These are phyloP conservation scores for Athalia cordata DNA, from an alignment of 2,888 invertebrate genomes.

Conservation along the genomic window DNA sequence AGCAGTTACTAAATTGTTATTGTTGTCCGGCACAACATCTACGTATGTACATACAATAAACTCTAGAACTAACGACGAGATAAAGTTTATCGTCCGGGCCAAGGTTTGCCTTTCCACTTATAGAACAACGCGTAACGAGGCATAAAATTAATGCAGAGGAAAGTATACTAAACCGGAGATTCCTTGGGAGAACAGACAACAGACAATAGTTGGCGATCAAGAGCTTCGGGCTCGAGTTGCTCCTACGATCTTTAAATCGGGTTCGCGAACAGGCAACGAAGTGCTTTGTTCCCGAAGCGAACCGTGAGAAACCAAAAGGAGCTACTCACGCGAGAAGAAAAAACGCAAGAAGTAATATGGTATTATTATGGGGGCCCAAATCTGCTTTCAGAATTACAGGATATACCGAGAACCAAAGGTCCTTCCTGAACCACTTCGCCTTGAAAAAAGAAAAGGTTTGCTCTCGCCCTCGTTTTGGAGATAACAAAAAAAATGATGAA, in stretches of 20 bases:
- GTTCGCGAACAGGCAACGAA: conserved; percentile 2
- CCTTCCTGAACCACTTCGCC: too few species aligned
- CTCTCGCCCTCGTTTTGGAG: too few species aligned
- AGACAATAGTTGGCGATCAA: neutral
- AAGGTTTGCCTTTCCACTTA: conserved; percentile 16
- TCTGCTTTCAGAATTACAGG: too few species aligned
- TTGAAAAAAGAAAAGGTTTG: too few species aligned
- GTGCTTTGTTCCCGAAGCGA: neutral
- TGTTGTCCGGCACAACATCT: neutral
- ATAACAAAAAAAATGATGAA: too few species aligned
- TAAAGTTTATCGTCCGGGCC: conserved; percentile 42
- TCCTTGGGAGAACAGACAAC: neutral
- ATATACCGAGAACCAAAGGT: too few species aligned
- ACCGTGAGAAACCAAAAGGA: conserved; percentile 12
- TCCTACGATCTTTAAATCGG: conserved; percentile 14
- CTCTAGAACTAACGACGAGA: neutral
- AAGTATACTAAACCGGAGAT: neutral
- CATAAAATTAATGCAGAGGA: neutral
- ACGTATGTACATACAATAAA: neutral
- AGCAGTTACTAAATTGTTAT: conserved; percentile 1
- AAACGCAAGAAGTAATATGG: too few species aligned
- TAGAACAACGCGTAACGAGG: neutral
- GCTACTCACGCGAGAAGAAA: too few species aligned
- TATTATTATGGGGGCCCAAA: too few species aligned
- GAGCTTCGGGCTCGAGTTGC: conserved; percentile 5